Evolutionary conservation across 2,888 invertebrate genomes (phyloP).

Genomic region (Dryobotodes eremita): DNA sequence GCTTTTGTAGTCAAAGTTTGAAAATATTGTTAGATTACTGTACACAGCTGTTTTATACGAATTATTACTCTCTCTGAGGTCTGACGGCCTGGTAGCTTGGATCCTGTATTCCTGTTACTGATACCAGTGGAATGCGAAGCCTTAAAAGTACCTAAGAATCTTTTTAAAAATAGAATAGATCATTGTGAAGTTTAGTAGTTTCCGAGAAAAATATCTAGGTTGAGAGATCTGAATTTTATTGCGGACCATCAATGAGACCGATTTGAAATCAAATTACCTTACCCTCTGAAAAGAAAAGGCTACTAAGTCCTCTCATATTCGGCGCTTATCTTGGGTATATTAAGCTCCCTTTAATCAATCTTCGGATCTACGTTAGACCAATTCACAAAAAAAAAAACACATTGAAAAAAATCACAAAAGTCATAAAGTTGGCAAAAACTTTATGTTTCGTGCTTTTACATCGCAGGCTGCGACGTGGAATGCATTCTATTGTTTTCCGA

Average conservation of each 20-base stretch:
- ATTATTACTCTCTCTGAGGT: not conserved
- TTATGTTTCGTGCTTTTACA: conserved; percentile 76
- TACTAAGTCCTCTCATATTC: not conserved
- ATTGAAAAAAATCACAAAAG: conserved; percentile 69
- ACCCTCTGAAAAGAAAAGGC: not conserved
- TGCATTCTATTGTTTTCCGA: conserved; percentile 86
- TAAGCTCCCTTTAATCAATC: not conserved
- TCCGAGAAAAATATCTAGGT: not conserved
- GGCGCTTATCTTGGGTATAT: not conserved
- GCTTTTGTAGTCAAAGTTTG: conserved; percentile 67
- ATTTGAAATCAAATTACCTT: not conserved
- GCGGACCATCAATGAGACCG: not conserved
- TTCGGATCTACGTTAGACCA: not conserved
- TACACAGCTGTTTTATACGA: conserved; percentile 1
- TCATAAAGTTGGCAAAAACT: conserved; percentile 75
- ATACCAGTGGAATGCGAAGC: not conserved
- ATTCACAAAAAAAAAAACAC: conserved; percentile 28
- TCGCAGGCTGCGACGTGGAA: conserved; percentile 74
- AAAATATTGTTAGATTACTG: conserved; percentile 28
- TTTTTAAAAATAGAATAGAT: not conserved
- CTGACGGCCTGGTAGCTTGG: not conserved
- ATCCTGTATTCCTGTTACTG: not conserved
- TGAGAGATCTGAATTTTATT: not conserved
- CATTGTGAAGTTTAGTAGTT: not conserved
- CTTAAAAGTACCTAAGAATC: not conserved